Conservation (phyloP, 2,888 invertebrate genomes). For the Tromatobia lineatoria region DNA sequence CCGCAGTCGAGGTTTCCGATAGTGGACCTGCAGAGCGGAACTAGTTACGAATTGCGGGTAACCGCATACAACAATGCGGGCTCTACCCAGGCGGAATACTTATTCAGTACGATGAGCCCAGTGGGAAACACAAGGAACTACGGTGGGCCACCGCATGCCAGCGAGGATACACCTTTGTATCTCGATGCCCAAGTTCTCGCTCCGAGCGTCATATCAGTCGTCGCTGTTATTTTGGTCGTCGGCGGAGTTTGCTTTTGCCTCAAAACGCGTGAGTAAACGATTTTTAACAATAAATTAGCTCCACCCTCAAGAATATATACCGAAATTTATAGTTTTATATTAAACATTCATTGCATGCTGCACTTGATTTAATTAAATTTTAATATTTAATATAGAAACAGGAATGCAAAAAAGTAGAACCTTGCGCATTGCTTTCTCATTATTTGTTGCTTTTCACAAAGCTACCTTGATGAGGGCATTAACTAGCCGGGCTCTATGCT, state of each 20-base stretch:
- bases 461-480: too few relatives aligned
- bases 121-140: constrained; percentile 85
- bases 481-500: too few relatives aligned
- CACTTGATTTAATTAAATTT: too few relatives aligned
- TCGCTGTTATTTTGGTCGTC: constrained; percentile 87
- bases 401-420: too few relatives aligned
- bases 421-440: too few relatives aligned
- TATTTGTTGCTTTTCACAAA: too few relatives aligned
- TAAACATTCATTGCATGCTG: too few relatives aligned
- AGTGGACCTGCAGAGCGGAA: constrained; percentile 86
- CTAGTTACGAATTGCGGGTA: constrained; percentile 86
- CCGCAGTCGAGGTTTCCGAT: constrained; percentile 86
- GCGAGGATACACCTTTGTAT: constrained; percentile 83
- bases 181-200: constrained; percentile 86
- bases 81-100: constrained; percentile 87
- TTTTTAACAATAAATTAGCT: constrained; percentile 1
- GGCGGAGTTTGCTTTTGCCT: constrained; percentile 87
- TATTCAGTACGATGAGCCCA: constrained; percentile 87
- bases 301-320: background rate
- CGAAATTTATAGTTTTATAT: too few relatives aligned
- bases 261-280: constrained; percentile 86
- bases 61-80: constrained; percentile 89
- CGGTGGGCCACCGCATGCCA: constrained; percentile 78
- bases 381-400: too few relatives aligned
- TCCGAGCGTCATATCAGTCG: constrained; percentile 86